A percentile compares a stretch with the other conserved stretches of the same genome.
phyloP scores from a whole-genome alignment of 2,797 vertebrate genomes.

The Urocyon cinereoargenteus region DNA sequence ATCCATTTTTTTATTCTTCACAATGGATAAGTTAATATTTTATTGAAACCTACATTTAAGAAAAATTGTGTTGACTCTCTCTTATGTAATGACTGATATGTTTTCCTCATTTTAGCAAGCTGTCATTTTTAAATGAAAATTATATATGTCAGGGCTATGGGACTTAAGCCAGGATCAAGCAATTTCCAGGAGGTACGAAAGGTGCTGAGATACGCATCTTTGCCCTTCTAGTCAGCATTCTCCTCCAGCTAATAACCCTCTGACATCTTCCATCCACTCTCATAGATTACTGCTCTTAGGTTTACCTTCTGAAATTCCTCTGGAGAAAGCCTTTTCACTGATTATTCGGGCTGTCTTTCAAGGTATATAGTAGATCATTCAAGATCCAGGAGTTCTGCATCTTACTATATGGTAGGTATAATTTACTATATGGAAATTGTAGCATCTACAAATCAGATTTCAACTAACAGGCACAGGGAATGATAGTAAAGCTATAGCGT shows the following conservation, averaged over 20 bases:
- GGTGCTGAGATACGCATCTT: conserved; percentile 86
- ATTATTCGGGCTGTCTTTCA: conserved; percentile 62
- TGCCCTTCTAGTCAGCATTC: conserved; percentile 85
- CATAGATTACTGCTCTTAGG: conserved; percentile 71
- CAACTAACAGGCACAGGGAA: conserved; percentile 5
- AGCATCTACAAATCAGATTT: background rate
- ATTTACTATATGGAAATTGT: conserved; percentile 50
- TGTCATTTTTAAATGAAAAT: conserved; percentile 74
- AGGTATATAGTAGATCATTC: background rate
- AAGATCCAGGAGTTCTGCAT: conserved; percentile 31
- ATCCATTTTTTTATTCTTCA: background rate
- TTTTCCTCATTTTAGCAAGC: conserved; percentile 79
- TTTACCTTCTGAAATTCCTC: conserved; percentile 71
- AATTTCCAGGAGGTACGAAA: conserved; percentile 80
- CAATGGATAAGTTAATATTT: conserved; percentile 39
- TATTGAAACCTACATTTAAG: conserved; percentile 34
- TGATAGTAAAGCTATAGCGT: background rate
- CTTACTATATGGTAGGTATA: conserved; percentile 29
- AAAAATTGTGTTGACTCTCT: conserved; percentile 55
- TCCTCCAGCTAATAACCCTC: conserved; percentile 83
- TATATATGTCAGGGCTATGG: conserved; percentile 69
- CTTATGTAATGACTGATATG: conserved; percentile 58
- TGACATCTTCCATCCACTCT: conserved; percentile 80
- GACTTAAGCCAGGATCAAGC: conserved; percentile 82
- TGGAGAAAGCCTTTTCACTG: conserved; percentile 27